Percentiles rank a stretch among this genome's conserved stretches.
These are phyloP conservation scores for Rhopalosiphum maidis DNA, from an alignment of 1,140 invertebrate genomes.

Conservation along the genomic window DNA sequence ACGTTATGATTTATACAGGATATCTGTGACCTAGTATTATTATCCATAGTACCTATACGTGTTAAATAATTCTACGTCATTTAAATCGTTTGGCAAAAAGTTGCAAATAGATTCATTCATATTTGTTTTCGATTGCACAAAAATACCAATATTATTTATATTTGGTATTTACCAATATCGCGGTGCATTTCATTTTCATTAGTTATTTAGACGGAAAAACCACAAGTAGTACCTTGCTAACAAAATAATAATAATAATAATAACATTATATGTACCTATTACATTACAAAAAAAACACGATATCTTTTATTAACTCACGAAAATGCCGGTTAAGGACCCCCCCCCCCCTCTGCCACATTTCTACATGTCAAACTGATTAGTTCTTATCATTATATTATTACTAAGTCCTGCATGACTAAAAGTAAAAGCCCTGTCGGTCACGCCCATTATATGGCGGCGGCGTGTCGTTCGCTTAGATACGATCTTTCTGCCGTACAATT, in stretches of 20 bases:
- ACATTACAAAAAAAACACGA: background rate
- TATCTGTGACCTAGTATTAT: background rate
- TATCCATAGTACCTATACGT: background rate
- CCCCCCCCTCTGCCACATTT: background rate
- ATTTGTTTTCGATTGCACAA: background rate
- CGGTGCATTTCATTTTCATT: background rate
- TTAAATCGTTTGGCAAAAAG: background rate
- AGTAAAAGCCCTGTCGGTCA: conserved; percentile 26
- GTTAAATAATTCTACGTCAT: background rate
- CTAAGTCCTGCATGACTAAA: background rate
- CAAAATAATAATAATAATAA: background rate
- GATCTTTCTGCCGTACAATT: background rate
- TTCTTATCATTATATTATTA: conserved; percentile 28
- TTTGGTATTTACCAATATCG: background rate
- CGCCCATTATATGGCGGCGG: background rate
- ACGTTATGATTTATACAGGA: background rate
- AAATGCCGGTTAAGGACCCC: conserved; percentile 1
- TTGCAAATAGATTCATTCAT: background rate
- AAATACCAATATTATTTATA: too few relatives aligned
- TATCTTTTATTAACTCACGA: conserved; percentile 5
- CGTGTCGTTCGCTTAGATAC: background rate
- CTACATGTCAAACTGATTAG: conserved; percentile 22
- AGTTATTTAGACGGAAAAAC: background rate
- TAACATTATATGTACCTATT: background rate
- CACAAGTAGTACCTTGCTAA: background rate